Evolutionary conservation across 1,140 invertebrate genomes (phyloP).

Genomic region (Coenobita brevimanus): DNA sequence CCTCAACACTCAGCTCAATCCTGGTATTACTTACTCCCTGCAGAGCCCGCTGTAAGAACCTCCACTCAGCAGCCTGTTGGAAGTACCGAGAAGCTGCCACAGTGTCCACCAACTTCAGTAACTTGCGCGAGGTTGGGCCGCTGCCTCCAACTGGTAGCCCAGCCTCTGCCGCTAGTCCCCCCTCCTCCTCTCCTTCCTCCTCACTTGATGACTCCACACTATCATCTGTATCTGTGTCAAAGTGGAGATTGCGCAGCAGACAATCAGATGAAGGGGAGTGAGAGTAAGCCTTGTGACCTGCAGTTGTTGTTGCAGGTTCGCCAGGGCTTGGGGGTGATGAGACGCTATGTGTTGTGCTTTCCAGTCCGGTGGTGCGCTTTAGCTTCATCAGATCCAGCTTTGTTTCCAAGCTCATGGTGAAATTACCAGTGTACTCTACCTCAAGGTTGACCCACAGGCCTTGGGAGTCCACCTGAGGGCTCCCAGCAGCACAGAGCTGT

Average conservation of each 20-base stretch:
- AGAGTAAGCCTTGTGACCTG: conserved; percentile 38
- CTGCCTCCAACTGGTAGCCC: conserved; percentile 64
- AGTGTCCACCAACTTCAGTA: conserved; percentile 61
- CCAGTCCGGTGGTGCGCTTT: conserved; percentile 70
- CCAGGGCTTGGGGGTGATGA: conserved; percentile 21
- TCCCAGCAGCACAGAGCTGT: conserved; percentile 82
- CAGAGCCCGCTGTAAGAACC: conserved; percentile 76
- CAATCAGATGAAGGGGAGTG: conserved; percentile 55
- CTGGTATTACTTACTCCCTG: conserved; percentile 90
- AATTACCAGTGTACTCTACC: conserved; percentile 89
- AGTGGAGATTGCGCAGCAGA: conserved; percentile 76
- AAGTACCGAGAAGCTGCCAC: conserved; percentile 87
- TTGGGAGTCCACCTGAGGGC: conserved; percentile 86
- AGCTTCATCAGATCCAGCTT: conserved; percentile 96
- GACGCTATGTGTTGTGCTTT: conserved; percentile 35
- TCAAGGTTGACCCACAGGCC: conserved; percentile 96
- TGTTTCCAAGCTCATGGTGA: conserved; percentile 94
- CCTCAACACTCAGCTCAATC: conserved; percentile 89
- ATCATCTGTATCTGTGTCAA: conserved; percentile 91
- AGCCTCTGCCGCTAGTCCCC: conserved; percentile 49
- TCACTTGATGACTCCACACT: conserved; percentile 93
- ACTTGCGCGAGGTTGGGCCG: conserved; percentile 55
- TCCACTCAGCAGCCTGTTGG: conserved; percentile 80
- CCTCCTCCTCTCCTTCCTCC: conserved; percentile 78
- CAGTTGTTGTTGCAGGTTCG: conserved; percentile 30